Percentiles rank a stretch among this genome's conserved stretches.
Evolutionary conservation across 2,888 invertebrate genomes (phyloP).

Genomic region (Allolobophora icterica): DNA sequence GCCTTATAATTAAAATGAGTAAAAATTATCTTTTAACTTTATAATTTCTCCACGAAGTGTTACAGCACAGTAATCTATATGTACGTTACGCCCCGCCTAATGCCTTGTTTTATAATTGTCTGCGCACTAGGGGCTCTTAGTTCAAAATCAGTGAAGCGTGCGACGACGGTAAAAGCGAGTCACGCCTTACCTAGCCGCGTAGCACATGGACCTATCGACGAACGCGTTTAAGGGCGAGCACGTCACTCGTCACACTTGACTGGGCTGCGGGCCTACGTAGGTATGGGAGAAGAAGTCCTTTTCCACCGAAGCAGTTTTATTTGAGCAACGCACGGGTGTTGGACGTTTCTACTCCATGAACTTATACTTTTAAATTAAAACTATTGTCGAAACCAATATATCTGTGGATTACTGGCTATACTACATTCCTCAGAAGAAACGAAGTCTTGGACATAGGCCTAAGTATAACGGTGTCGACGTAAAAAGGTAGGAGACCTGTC

Average conservation of each 20-base stretch:
- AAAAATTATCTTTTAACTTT: background rate
- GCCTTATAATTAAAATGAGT: no score
- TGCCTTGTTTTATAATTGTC: background rate
- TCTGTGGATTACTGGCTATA: background rate
- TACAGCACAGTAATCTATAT: background rate
- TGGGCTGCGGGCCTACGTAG: background rate
- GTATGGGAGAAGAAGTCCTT: background rate
- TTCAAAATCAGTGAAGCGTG: background rate
- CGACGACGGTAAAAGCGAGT: background rate
- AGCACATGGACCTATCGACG: no score
- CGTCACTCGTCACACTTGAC: slow-evolving; percentile 6
- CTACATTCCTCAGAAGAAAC: background rate
- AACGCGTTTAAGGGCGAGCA: background rate
- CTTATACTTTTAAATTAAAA: background rate
- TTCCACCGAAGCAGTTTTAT: background rate
- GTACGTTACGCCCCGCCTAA: background rate
- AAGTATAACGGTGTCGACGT: background rate
- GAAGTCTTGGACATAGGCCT: background rate
- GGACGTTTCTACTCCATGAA: background rate
- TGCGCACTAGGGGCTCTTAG: no score
- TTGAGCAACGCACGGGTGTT: background rate
- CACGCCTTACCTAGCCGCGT: background rate
- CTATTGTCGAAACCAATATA: background rate
- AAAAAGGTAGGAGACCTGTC: background rate
- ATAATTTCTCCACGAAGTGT: background rate